Evolutionary conservation across 2,888 invertebrate genomes (phyloP).

Genomic region (Dryococelus australis): DNA sequence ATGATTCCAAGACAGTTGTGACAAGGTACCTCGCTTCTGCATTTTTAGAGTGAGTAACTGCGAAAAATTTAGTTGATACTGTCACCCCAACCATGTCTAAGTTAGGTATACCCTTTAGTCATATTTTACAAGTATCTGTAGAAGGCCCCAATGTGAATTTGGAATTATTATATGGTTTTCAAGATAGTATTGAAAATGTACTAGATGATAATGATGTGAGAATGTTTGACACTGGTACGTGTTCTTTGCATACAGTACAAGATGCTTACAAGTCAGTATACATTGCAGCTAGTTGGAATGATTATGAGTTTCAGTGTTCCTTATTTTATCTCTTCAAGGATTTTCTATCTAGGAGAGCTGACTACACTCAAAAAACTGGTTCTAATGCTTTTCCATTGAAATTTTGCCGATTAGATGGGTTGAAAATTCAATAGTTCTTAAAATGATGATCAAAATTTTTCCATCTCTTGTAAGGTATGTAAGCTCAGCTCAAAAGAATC

Average conservation of each 20-base stretch:
- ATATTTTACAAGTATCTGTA: neutral
- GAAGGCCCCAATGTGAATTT: neutral
- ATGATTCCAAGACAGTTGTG: neutral
- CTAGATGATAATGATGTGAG: neutral
- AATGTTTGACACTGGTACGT: neutral
- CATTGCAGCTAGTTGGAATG: neutral
- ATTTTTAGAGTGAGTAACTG: neutral
- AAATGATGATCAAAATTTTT: neutral
- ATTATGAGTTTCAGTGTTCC: neutral
- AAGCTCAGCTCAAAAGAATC: neutral
- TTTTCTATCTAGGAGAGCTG: neutral
- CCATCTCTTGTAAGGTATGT: neutral
- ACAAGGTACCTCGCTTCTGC: neutral
- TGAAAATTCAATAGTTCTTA: neutral
- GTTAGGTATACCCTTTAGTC: neutral
- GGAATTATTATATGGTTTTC: neutral
- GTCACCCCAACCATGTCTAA: neutral
- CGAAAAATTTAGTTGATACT: neutral
- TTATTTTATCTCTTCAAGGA: neutral
- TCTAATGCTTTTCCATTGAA: neutral
- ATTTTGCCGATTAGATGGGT: neutral
- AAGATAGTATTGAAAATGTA: neutral
- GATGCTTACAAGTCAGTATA: neutral
- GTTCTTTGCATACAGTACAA: neutral
- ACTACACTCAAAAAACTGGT: neutral